Evolutionary conservation across 2,113 vertebrate genomes (phyloP), one percentile per base, ranked within the genome.

Genomic region (Trichomycterus rosablanca): DNA sequence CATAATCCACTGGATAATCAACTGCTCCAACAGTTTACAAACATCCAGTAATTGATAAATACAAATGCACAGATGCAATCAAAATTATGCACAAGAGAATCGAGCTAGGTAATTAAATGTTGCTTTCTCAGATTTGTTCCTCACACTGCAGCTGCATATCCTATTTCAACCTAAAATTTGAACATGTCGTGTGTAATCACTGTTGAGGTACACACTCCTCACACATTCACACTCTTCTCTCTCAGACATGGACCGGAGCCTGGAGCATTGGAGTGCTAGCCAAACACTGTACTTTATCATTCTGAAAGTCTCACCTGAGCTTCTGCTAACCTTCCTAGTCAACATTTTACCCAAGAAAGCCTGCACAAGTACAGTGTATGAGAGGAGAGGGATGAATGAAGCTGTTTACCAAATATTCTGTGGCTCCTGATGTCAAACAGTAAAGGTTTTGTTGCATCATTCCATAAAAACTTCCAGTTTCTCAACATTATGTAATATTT

Each of bases 371-470:
- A 71, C 61, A 50, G 2, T 72, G 70, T 75, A 67, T 68, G 60
- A 23, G 19, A 67, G 70, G 51, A n/a, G 28, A 14, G 70, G 78
- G 70, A 68, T 67, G 67, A 59, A 50, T 30, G 35, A 55, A 54
- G 42, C 72, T 64, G 76, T 82, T 83, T 81, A 76, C 55, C 71
- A 80, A 45, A 80, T 76, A 70, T 82, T 81, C 82, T 82, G 72
- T 65, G 70, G 70, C 81, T 79, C 69, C 70, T 62, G 2, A 2
- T 62, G 72, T 23, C 14, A 15, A 15, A 53, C 14, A 55, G 4
- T 14, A 39, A 19, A 40, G 8, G 52, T 19, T 40, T 55, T 19
- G n/a, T 16, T 23, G 52, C 34, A 34, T 16, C n/a, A 40, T 39
- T 34, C 5, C 35, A 19, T n/a, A n/a, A n/a, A n/a, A n/a, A n/a